phyloP scores from a whole-genome alignment of 2,888 invertebrate species.

The Stenodema calcarata region DNA sequence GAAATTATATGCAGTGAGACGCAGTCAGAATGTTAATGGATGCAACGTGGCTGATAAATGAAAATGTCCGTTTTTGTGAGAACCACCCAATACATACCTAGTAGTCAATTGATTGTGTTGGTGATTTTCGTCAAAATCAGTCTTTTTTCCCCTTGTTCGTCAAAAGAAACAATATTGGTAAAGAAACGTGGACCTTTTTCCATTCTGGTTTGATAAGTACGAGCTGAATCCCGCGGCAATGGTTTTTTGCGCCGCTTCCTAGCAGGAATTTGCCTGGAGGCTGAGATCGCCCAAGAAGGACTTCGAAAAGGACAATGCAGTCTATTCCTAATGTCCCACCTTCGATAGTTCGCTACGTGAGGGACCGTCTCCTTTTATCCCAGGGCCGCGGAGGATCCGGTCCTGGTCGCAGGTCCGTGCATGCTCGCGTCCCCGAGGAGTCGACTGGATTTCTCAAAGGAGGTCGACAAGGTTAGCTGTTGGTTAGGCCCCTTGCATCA shows the following conservation, averaged over 20 bases:
- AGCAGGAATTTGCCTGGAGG: background rate
- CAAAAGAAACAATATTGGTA: too few species aligned
- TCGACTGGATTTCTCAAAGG: background rate
- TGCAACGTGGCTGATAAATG: too few species aligned
- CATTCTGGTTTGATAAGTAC: too few species aligned
- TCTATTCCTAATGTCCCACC: background rate
- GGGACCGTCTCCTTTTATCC: background rate
- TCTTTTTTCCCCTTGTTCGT: too few species aligned
- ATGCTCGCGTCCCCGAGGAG: background rate
- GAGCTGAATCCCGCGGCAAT: too few species aligned
- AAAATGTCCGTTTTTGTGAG: too few species aligned
- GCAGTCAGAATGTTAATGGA: too few species aligned
- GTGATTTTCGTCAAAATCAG: too few species aligned
- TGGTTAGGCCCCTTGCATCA: background rate
- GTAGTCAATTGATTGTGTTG: too few species aligned
- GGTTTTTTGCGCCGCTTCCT: background rate
- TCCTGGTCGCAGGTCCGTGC: background rate
- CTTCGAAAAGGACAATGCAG: background rate
- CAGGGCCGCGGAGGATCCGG: background rate
- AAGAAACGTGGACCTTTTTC: too few species aligned
- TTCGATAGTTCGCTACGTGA: background rate
- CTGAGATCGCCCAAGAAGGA: background rate
- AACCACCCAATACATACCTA: too few species aligned
- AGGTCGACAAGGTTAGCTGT: background rate
- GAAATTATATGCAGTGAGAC: too few species aligned